These are phyloP conservation scores for Pagetopsis macropterus DNA, from an alignment of 2,797 vertebrate genomes.

Conservation along the genomic window DNA sequence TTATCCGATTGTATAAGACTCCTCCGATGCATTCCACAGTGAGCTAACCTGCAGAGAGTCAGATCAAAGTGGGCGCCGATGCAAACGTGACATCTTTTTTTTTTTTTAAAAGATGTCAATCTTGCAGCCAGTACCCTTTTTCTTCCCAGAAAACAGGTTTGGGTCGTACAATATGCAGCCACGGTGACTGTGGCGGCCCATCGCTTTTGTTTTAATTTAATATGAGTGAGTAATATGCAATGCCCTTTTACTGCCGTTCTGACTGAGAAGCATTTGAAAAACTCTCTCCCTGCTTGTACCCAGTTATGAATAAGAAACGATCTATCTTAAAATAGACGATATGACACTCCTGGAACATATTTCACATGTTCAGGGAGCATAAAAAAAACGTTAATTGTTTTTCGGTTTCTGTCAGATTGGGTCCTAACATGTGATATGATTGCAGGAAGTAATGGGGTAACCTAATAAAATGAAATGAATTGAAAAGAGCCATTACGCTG, in stretches of 20 bases:
- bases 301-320: conserved; percentile 47
- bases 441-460: conserved; percentile 28
- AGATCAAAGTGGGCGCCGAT: conserved; percentile 69
- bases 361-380: conserved; percentile 31
- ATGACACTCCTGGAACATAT: conserved; percentile 22
- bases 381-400: conserved; percentile 14
- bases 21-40: conserved; percentile 59
- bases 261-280: conserved; percentile 30
- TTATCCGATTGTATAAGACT: conserved; percentile 75
- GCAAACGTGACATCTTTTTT: conserved; percentile 61
- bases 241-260: conserved; percentile 43
- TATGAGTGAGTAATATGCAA: conserved; percentile 28
- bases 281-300: conserved; percentile 9
- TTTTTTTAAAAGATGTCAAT: conserved; percentile 58
- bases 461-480: conserved; percentile 41
- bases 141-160: conserved; percentile 49
- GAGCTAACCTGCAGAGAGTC: conserved; percentile 74
- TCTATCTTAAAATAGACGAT: conserved; percentile 37
- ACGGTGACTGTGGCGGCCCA: conserved; percentile 41
- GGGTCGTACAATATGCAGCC: conserved; percentile 34
- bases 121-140: conserved; percentile 42
- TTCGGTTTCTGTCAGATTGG: conserved; percentile 24
- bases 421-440: conserved; percentile 18
- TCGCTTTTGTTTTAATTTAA: conserved; percentile 24
- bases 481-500: conserved; percentile 38